Conservation (phyloP, 2,888 invertebrate species). For the Brenthis hecate region DNA sequence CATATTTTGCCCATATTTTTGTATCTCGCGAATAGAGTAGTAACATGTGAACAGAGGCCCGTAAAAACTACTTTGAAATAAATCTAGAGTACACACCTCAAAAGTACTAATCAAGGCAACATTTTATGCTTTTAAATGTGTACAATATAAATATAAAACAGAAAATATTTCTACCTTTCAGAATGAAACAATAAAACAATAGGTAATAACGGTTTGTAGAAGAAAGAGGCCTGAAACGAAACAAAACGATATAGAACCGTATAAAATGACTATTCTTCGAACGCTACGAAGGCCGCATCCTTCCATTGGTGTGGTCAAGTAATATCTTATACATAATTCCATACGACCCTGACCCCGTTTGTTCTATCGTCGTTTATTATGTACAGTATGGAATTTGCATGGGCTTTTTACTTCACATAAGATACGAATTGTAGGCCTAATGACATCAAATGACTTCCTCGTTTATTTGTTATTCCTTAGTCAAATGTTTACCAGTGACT, state of each 20-base stretch:
- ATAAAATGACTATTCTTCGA: constrained; percentile 15
- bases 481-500: not conserved
- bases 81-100: too few species aligned
- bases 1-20: too few species aligned
- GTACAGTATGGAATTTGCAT: constrained; percentile 24
- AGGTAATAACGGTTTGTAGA: constrained; percentile 1
- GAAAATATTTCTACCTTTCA: constrained; percentile 11
- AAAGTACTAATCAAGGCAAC: not conserved
- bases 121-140: not conserved
- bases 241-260: constrained; percentile 12
- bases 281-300: constrained; percentile 44
- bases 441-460: constrained; percentile 1
- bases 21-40: too few species aligned
- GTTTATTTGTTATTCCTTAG: not conserved
- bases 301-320: constrained; percentile 53
- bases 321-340: constrained; percentile 49
- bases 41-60: too few species aligned
- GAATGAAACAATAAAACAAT: constrained; percentile 15
- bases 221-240: constrained; percentile 5
- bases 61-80: too few species aligned
- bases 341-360: constrained; percentile 43
- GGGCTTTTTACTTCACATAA: constrained; percentile 24
- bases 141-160: not conserved
- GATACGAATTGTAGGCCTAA: constrained; percentile 11
- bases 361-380: constrained; percentile 23